Evolutionary conservation across 2,113 vertebrate species (phyloP), one percentile per base, ranked within the genome.

Genomic region (Myrmophylax atrothorax): DNA sequence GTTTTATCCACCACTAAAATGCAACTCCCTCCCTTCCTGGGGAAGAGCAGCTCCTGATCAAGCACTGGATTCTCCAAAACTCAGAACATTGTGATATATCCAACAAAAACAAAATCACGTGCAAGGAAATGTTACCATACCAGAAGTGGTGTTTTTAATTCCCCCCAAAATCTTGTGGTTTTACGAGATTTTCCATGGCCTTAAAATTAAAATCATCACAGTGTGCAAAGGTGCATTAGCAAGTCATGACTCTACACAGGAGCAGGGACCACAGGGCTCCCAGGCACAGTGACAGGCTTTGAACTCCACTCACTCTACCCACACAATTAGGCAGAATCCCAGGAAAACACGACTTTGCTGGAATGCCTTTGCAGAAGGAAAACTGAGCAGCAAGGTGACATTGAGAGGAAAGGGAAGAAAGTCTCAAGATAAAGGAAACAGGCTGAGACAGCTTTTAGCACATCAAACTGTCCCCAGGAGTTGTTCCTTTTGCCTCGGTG

Each of bases 61-160:
- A 0, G 16, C 28, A 18, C 42, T 7, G 2, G 18, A 23, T 26
- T 15, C 68, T 73, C 31, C 64, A 1, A 8, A 78, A 23, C 0
- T 1, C 58, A 4, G 31, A 70, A 29, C 23, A 3, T 15, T 2
- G 2, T 1, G 3, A 31, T 1, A 4, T 0, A n/a, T 0, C 56
- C 83, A 18, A 9, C 1, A 35, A 10, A 15, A 69, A 18, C 53
- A 23, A 67, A 46, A 59, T 6, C 38, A 19, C 0, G 0, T 0
- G 20, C n/a, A 50, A 50, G 33, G 50, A 50, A 73, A 35, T 47
- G 9, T 4, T 14, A n/a, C 31, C 53, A 25, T 67, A 14, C 6
- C 59, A 67, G 18, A 44, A 63, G 4, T 0, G 9, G 0, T 8
- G 7, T 1, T 70, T 47, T 42, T 59, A 22, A 24, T 40, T 16